phyloP scores from a whole-genome alignment of 2,888 invertebrate species.

The Coenonympha arcania region DNA sequence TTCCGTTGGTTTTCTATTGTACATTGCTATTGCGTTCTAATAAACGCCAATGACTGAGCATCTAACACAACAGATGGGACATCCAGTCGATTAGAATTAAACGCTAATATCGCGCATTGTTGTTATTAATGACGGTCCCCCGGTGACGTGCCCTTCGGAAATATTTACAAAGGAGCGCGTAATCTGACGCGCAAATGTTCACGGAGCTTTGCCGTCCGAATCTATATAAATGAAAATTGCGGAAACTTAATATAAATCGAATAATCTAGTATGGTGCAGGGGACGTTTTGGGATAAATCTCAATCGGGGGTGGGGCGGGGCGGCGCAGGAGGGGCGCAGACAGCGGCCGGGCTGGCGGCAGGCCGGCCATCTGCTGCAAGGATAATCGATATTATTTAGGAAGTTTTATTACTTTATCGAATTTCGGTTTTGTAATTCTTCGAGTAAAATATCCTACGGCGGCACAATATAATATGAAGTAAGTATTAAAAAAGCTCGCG shows the following conservation, averaged over 20 bases:
- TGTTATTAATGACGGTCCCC: slow-evolving; percentile 58
- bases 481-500: no score
- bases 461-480: no score
- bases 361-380: slow-evolving; percentile 69
- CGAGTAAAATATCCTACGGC: not conserved
- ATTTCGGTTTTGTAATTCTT: not conserved
- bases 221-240: slow-evolving; percentile 68
- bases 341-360: slow-evolving; percentile 49
- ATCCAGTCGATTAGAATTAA: slow-evolving; percentile 44
- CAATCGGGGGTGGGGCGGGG: slow-evolving; percentile 64
- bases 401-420: slow-evolving; percentile 32
- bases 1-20: not conserved
- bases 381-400: slow-evolving; percentile 71
- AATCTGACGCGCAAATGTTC: slow-evolving; percentile 54
- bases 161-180: slow-evolving; percentile 58
- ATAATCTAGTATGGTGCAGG: slow-evolving; percentile 67
- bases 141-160: slow-evolving; percentile 54
- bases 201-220: slow-evolving; percentile 41
- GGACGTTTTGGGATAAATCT: slow-evolving; percentile 69
- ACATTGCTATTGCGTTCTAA: not conserved
- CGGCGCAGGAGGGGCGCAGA: slow-evolving; percentile 52
- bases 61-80: slow-evolving; percentile 53
- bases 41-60: not conserved
- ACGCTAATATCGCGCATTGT: slow-evolving; percentile 57
- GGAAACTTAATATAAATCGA: slow-evolving; percentile 74